These are phyloP conservation scores for Erythrolamprus reginae DNA, from an alignment of 2,113 vertebrate genomes.

Conservation along the genomic window DNA sequence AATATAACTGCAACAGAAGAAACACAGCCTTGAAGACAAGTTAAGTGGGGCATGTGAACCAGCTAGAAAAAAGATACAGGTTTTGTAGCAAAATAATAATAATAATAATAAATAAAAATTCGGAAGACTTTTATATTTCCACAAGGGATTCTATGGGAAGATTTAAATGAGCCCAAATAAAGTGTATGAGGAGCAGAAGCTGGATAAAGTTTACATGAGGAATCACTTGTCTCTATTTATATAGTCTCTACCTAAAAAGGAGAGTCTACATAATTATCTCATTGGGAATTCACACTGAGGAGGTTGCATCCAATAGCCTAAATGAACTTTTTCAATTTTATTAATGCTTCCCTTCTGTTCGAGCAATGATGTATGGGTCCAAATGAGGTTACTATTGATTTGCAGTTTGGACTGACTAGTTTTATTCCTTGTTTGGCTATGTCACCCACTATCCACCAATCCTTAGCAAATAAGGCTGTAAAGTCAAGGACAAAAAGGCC, in stretches of 20 bases:
- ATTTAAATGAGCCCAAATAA: background rate
- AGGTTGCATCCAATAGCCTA: background rate
- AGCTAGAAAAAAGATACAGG: background rate
- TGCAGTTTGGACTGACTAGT: background rate
- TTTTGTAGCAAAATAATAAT: background rate
- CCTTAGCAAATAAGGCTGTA: background rate
- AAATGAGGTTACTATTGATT: background rate
- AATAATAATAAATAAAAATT: too few relatives aligned
- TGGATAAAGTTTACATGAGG: background rate
- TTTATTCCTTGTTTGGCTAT: background rate
- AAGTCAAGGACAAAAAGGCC: background rate
- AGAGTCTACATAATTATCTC: background rate
- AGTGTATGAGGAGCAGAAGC: background rate
- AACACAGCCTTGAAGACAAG: background rate
- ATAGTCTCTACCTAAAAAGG: background rate
- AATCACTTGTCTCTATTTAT: background rate
- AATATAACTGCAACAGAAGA: background rate
- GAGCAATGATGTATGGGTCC: background rate
- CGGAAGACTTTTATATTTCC: background rate
- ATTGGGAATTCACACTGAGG: background rate
- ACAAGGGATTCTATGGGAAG: background rate
- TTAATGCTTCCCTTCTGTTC: background rate
- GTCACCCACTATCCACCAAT: background rate
- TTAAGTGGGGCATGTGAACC: background rate
- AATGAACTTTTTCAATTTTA: background rate